Evolutionary conservation across 2,888 invertebrate species (phyloP), one percentile per base, ranked within the genome.

Genomic region (Scaeva pyrastri): DNA sequence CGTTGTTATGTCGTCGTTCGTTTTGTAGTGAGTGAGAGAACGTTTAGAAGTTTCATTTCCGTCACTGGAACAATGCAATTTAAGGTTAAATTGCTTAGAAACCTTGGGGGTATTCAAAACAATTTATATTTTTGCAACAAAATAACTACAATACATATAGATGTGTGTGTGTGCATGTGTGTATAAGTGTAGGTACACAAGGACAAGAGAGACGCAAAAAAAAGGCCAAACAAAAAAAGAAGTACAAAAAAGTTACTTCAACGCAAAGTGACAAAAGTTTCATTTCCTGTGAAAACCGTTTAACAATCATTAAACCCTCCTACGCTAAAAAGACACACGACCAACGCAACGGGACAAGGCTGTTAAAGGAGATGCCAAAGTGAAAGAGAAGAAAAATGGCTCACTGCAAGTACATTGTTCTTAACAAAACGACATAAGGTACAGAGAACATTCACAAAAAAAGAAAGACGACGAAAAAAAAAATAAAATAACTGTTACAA

Each of bases 21-120:
- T 31, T 8, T 7, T 31, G 0, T 1, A 2, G 6, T 6, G 31
- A 64, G 41, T 60, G 36, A 70, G 45, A 60, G 48, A 58, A 5
- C 72, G 55, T 70, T 81, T 72, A 60, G 60, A 76, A 56, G 19
- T 50, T 26, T 56, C 79, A 70, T 85, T 81, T 73, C 76, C 76
- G 62, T 72, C 55, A 60, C 73, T 62, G 31, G 23, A 81, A 73
- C 66, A 73, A 81, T 76, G 71, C 81, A 85, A 60, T 81, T 70
- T 81, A 62, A 62, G 73, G 70, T 85, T 81, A 81, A 85, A 85
- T 80, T 73, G 81, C 62, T 73, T 70, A 81, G 62, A 81, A 85
- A 70, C 72, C 72, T 81, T 81, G 60, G 70, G 72, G 68, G 43
- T 68, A 73, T 81, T 81, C 56, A 55, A 70, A 77, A 60, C 60